phyloP scores from a whole-genome alignment of 2,797 vertebrate genomes.

The Chaenodraco wilsoni region DNA sequence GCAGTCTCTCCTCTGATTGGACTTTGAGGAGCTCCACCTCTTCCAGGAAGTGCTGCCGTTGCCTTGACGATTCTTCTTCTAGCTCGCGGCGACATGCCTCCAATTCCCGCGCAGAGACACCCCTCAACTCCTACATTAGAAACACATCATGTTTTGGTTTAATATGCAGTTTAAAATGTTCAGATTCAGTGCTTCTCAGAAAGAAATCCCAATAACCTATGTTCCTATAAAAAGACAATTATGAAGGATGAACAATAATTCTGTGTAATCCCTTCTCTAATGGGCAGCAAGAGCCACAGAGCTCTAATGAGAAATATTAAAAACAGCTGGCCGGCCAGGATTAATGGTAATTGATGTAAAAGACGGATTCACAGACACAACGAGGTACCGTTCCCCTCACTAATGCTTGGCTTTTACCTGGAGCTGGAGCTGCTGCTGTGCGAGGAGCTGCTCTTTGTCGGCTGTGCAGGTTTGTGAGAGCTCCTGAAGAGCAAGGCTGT shows the following conservation, averaged over 20 bases:
- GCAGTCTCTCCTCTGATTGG: conserved; percentile 84
- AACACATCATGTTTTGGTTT: neutral
- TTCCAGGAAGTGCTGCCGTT: conserved; percentile 84
- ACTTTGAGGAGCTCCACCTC: conserved; percentile 87
- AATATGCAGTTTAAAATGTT: conserved; percentile 13
- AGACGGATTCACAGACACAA: conserved; percentile 1
- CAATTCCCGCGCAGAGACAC: conserved; percentile 77
- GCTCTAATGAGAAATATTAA: conserved; percentile 14
- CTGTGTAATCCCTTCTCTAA: conserved; percentile 45
- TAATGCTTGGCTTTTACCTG: conserved; percentile 71
- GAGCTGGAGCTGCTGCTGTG: conserved; percentile 76
- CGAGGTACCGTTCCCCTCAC: neutral
- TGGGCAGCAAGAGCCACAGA: conserved; percentile 40
- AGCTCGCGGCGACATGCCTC: conserved; percentile 80
- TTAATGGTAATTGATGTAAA: neutral
- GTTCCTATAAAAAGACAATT: conserved; percentile 38
- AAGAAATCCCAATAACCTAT: conserved; percentile 24
- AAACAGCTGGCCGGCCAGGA: neutral
- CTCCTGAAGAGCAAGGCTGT: conserved; percentile 80
- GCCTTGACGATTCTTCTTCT: conserved; percentile 80
- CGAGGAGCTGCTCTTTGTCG: conserved; percentile 76
- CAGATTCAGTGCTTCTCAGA: conserved; percentile 8
- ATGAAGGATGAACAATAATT: conserved; percentile 52
- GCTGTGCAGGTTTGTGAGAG: conserved; percentile 71
- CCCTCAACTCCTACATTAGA: conserved; percentile 72